Evolutionary conservation across 2,113 vertebrate species (phyloP), one percentile per base, ranked within the genome.

Genomic region (Erinaceus europaeus): DNA sequence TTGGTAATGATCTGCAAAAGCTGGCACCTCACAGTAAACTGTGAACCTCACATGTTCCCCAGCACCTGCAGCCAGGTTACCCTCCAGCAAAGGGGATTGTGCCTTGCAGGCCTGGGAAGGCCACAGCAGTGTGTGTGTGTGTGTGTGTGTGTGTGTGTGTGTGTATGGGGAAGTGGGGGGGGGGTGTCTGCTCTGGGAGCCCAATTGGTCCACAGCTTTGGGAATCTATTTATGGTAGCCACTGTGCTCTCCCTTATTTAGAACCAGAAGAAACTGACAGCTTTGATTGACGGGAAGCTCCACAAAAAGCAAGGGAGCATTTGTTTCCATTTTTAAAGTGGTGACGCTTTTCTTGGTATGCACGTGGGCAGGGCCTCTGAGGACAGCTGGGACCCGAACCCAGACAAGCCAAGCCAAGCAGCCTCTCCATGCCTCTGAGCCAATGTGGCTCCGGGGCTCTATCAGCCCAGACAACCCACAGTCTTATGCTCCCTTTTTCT

Each of bases 311-410:
- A 57, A 50, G 55, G 42, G 64, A 81, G 48, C 42, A 0, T 53
- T n/a, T 72, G 73, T 71, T 85, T 88, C 86, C 64, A n/a, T 87
- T 90, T 77, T 90, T 62, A 79, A 73, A 86, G 64, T 3, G 18
- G 32, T 9, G 62, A 27, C 0, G 17, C 38, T 89, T 71, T 40
- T 44, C 42, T 42, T 13, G 52, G 62, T 13, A 40, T 36, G 21
- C 69, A 52, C 5, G 6, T 53, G 69, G 50, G 59, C 4, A n/a
- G 29, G 23, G 68, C 11, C 52, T 40, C 8, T 46, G 44, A 65
- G 48, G 32, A 44, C n/a, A 52, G 27, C 38, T 78, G 72, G 9
- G 20, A 18, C 40, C 53, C 7, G 48, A 84, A 34, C 44, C 38
- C 42, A 64, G 15, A 5, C 0, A 6, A n/a, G 23, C 20, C 65